phyloP scores from a whole-genome alignment of 2,888 invertebrate species.

The Rhamnusium bicolor region DNA sequence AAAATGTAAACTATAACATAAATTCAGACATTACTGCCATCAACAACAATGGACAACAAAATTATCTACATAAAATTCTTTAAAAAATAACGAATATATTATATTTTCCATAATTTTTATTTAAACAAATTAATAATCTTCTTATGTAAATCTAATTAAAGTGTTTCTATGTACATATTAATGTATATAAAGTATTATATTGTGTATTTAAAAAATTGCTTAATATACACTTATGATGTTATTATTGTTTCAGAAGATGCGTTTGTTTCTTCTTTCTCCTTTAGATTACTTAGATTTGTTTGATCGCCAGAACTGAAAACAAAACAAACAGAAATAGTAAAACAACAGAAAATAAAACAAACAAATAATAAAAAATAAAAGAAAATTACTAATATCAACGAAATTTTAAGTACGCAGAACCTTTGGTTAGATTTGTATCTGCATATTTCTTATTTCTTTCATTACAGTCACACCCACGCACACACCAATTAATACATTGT shows the following conservation, averaged over 20 bases:
- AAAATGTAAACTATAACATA: no score
- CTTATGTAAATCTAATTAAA: neutral
- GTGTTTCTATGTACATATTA: neutral
- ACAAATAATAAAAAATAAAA: conserved; percentile 14
- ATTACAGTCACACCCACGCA: no score
- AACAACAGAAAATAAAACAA: conserved; percentile 3
- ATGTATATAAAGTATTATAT: neutral
- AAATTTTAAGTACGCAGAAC: no score
- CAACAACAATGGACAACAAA: neutral
- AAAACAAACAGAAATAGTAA: conserved; percentile 32
- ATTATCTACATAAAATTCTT: neutral
- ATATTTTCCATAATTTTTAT: neutral
- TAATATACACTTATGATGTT: conserved; percentile 11
- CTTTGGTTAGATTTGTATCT: no score
- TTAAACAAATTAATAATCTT: conserved; percentile 18
- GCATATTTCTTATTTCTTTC: no score
- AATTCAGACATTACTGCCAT: neutral
- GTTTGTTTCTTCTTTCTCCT: conserved; percentile 41
- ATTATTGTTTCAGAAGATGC: conserved; percentile 39
- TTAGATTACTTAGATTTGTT: conserved; percentile 32
- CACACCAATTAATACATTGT: no score
- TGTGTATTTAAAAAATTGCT: neutral
- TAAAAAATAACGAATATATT: neutral
- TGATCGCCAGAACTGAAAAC: conserved; percentile 41
- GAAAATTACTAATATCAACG: no score